Base-by-base conservation (phyloP, 2,888 invertebrate genomes). In the Blera fallax region DNA sequence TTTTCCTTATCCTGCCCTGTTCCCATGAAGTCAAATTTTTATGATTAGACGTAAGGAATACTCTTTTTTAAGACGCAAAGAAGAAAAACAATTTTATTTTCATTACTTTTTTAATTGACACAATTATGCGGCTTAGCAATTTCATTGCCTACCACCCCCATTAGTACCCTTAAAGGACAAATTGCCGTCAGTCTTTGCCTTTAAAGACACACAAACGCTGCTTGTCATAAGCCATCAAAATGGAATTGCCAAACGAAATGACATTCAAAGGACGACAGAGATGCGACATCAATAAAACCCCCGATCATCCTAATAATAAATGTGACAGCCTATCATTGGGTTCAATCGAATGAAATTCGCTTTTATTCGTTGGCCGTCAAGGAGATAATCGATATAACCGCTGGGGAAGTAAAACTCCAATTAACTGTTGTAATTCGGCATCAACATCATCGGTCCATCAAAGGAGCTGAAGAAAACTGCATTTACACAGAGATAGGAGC, bases 141-240 rank as follows among this genome's bases (percentile, higher is more conserved):
- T 64, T 48, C 32, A 48, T 48, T 64, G 21, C 21, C 18, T 29
- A 11, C 45, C 16, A 45, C 45, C 18, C 16, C 45, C 45, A 11
- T 2, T 10, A 6, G 1, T n/a, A 1, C 18, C 48, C 48, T 64
- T 29, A 18, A 6, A 27, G 37, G 14, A 24, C 43, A 62, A 27
- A 62, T 45, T 48, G 48, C 29, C 7, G n/a, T 0, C 3, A 6
- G 10, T 21, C 3, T 5, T 8, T 14, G 0, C 16, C 16, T 43
- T 14, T 2, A 29, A 29, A 14, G 16, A 45, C 24, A 43, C 14
- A 45, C 16, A 62, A 43, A 62, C 27, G 43, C 29, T 48, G 48
- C 11, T 14, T 48, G 48, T 64, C 64, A 48, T 64, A 48, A 48
- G 64, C 64, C 24, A 64, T 64, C 34, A 64, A 64, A 64, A 64